Base-by-base conservation (phyloP, 2,113 vertebrate species). In the Actenoides lindsayi region DNA sequence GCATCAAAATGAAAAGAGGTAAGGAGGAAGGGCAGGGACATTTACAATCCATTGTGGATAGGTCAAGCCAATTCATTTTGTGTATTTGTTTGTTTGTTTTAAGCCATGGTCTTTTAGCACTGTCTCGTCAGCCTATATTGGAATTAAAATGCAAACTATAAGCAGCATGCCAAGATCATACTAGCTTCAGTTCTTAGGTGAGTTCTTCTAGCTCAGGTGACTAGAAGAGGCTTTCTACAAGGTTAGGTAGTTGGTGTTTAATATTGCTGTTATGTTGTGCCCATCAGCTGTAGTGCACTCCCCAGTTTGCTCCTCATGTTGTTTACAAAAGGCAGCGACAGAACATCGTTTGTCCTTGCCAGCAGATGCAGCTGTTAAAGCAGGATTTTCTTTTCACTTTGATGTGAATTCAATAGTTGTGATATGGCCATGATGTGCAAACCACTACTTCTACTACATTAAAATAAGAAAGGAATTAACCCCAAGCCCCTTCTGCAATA, bases 301-400 rank as follows among this genome's bases (percentile, higher is more conserved):
- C 62, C 19, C 3, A 31, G 11, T 91, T 84, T 81, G 31, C 54
- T 94, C 75, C 87, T 71, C 65, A 23, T 54, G 77, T 42, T 97
- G 93, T 96, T 96, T 95, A 96, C 87, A 96, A 97, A 97, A 92
- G 75, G 89, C 83, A 95, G 70, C 5, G 5, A 85, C 7, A 69
- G 91, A 56, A 64, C 7, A 41, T 86, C 56, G 93, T 97, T 97
- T 97, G 96, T 97, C 91, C 94, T 93, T 93, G 90, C 74, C 96
- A 97, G 93, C 85, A 98, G 94, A 95, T 92, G 79, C 90, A 96
- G 94, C 88, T 96, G 91, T 96, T 96, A 86, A 95, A 59, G 81
- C 42, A 73, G 75, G 83, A 64, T 74, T 80, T 87, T 92, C 78
- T 94, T 39, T 54, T 57, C 63, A 68, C 37, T 24, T 2, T 2